Evolutionary conservation across 2,888 invertebrate species (phyloP).

Genomic region (Thera obeliscata): DNA sequence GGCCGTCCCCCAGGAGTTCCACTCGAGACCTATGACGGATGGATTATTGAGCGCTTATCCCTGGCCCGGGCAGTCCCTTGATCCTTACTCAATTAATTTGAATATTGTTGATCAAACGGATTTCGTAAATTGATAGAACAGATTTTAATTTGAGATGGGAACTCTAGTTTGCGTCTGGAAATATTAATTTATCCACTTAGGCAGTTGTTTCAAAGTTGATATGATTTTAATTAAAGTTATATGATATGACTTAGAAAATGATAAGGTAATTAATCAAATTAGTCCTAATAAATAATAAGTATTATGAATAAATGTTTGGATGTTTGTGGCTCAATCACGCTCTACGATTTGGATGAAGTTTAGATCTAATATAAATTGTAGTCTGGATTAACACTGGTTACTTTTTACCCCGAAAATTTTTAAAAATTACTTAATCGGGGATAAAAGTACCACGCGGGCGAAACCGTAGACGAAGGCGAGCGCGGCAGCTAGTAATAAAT

Average conservation of each 20-base stretch:
- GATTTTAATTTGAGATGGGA: slow-evolving; percentile 26
- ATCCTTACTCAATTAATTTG: slow-evolving; percentile 40
- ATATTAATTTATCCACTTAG: slow-evolving; percentile 2
- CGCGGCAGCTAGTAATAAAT: too few relatives aligned
- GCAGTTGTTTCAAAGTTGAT: slow-evolving; percentile 1
- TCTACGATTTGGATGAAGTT: too few relatives aligned
- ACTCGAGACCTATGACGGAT: slow-evolving; percentile 33
- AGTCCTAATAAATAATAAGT: too few relatives aligned
- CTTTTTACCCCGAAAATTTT: too few relatives aligned
- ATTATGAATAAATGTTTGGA: too few relatives aligned
- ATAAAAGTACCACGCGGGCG: too few relatives aligned
- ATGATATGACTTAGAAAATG: not conserved
- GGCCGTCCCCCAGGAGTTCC: slow-evolving; percentile 15
- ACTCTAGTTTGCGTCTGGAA: slow-evolving; percentile 1
- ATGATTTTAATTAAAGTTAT: slow-evolving; percentile 4
- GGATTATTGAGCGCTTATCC: slow-evolving; percentile 36
- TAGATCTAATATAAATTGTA: too few relatives aligned
- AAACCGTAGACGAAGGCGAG: too few relatives aligned
- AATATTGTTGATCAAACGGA: slow-evolving; percentile 31
- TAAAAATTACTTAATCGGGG: too few relatives aligned
- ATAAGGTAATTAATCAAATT: too few relatives aligned
- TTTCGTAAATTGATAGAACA: slow-evolving; percentile 23
- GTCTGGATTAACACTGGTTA: too few relatives aligned
- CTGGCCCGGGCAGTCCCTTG: slow-evolving; percentile 31
- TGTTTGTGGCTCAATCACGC: too few relatives aligned